These are phyloP conservation scores for Diploptera punctata DNA, from an alignment of 2,888 invertebrate genomes.

Conservation along the genomic window DNA sequence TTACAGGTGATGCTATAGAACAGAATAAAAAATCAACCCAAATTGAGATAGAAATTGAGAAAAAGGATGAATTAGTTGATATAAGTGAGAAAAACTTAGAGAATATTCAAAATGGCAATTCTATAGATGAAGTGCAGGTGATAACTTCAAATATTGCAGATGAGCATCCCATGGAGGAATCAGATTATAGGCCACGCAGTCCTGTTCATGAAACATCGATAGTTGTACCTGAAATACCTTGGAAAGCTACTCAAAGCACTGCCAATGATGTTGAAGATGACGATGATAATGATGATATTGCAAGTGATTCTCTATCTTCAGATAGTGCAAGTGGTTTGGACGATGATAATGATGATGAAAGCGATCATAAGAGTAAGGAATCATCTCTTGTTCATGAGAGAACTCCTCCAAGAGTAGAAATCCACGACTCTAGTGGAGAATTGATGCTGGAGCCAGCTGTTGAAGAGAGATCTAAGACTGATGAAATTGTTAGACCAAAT, in stretches of 20 bases:
- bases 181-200: constrained; percentile 63
- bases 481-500: neutral
- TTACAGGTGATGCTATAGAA: neutral
- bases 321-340: constrained; percentile 44
- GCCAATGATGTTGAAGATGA: constrained; percentile 41
- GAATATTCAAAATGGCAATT: neutral
- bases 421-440: constrained; percentile 74
- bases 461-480: constrained; percentile 19
- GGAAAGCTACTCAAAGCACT: constrained; percentile 51
- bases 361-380: constrained; percentile 33
- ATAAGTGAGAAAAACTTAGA: neutral
- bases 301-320: constrained; percentile 48
- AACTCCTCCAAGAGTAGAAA: constrained; percentile 72
- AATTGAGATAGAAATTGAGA: neutral
- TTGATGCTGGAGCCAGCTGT: constrained; percentile 55
- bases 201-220: constrained; percentile 69
- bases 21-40: neutral
- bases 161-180: too few relatives aligned
- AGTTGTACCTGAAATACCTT: constrained; percentile 66
- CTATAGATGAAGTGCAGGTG: neutral
- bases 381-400: constrained; percentile 38
- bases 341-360: constrained; percentile 36
- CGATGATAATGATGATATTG: constrained; percentile 50
- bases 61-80: neutral
- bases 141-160: neutral